phyloP scores from a whole-genome alignment of 1,140 invertebrate genomes.

The Drosophila punjabiensis region DNA sequence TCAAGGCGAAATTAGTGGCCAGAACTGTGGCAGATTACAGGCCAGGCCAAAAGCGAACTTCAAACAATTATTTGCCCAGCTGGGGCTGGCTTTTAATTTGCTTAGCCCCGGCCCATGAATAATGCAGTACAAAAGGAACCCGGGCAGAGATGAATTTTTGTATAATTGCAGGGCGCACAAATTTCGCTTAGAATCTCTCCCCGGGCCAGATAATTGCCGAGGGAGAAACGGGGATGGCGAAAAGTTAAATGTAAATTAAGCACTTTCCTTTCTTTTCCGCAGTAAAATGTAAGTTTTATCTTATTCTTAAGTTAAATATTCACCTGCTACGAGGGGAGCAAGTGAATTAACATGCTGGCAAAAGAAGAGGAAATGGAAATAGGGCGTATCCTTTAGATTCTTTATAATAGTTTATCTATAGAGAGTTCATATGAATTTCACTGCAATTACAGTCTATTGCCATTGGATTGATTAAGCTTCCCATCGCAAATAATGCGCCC shows the following conservation, averaged over 20 bases:
- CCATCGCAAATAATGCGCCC: neutral
- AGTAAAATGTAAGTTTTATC: conserved; percentile 33
- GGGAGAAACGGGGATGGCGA: conserved; percentile 16
- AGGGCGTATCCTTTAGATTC: neutral
- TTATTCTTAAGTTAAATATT: conserved; percentile 34
- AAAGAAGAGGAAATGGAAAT: neutral
- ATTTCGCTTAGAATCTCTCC: conserved; percentile 56
- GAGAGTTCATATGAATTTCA: neutral
- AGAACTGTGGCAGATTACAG: conserved; percentile 79
- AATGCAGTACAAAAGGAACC: conserved; percentile 48
- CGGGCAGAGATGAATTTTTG: conserved; percentile 42
- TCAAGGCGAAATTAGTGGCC: conserved; percentile 79
- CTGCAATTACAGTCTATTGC: neutral
- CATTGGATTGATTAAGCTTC: neutral
- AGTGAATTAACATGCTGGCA: conserved; percentile 11
- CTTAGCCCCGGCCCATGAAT: conserved; percentile 56
- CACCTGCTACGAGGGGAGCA: conserved; percentile 9
- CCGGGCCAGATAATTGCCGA: conserved; percentile 44
- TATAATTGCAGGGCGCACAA: conserved; percentile 51
- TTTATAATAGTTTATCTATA: neutral
- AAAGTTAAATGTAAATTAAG: conserved; percentile 54
- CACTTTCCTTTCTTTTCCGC: conserved; percentile 24
- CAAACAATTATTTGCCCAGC: conserved; percentile 75
- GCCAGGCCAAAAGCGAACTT: conserved; percentile 62
- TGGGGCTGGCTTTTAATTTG: conserved; percentile 72